phyloP scores from a whole-genome alignment of 2,113 vertebrate genomes.

The Laticauda colubrina region DNA sequence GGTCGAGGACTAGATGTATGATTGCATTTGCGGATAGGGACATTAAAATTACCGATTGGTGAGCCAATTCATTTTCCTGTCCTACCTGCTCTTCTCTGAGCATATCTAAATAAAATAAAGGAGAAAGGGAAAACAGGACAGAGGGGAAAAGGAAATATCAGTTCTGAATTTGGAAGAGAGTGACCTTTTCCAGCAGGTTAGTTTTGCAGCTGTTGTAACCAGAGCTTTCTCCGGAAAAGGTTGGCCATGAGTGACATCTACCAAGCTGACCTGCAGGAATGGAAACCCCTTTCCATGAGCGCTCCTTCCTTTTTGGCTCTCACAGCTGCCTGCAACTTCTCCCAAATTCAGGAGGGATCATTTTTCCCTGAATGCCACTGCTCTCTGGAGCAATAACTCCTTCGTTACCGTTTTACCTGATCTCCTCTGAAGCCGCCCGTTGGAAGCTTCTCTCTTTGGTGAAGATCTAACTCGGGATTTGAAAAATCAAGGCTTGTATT shows the following conservation, averaged over 20 bases:
- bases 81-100: not conserved
- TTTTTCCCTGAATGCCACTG: not conserved
- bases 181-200: constrained; percentile 11
- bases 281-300: not conserved
- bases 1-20: too few species aligned
- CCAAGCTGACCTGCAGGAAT: constrained; percentile 4
- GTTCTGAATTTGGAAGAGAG: constrained; percentile 8
- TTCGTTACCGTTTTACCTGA: constrained; percentile 10
- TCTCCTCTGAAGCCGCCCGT: constrained; percentile 13
- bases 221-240: not conserved
- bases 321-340: constrained; percentile 24
- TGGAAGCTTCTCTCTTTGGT: not conserved
- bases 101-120: not conserved
- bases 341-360: not conserved
- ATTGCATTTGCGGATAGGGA: accelerated
- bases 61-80: too few species aligned
- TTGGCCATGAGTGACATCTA: not conserved
- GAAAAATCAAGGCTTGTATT: not conserved
- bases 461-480: constrained; percentile 23
- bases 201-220: not conserved
- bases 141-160: not conserved
- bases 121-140: not conserved
- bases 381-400: not conserved
- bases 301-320: not conserved
- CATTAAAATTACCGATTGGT: not conserved